Evolutionary conservation across 35 echinoderm and acorn worm species (phyloP), one percentile per base, ranked within the genome.

Genomic region (Ptychodera flava): DNA sequence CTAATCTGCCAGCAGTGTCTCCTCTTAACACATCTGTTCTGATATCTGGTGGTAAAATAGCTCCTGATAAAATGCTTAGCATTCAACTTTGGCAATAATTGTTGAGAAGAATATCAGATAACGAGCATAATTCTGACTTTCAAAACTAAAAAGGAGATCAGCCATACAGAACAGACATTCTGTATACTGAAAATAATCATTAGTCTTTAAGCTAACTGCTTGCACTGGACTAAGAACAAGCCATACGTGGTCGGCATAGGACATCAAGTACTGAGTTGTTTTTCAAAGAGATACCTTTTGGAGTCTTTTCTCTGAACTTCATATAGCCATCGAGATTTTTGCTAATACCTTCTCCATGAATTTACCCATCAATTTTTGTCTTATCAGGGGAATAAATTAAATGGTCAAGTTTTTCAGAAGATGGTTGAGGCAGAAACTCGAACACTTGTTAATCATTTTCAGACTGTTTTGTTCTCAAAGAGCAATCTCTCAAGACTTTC

Each of bases 1-100:
- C 88, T 78, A 1, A 14, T 37, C 45, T 35, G 36, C 88, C 88
- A 78, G 28, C 28, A 28, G 35, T 87, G 1, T 78, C 15, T 30
- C 15, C 35, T 32, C 32, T 31, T 29, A 87, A 31, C 1, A 87
- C 78, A 87, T 87, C 86, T 1, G 52, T 27, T n/a, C 1, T 80
- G 1, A 64, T 64, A 64, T 64, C 45, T 12, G 45, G 22, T 64
- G 45, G 45, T 64, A 22, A 6, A 64, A 64, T 64, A 12, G 45
- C 45, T 12, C 45, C 45, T 64, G 45, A 64, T 64, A 22, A 64
- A 64, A 64, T 64, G 45, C 45, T 64, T 12, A 64, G 45, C 45
- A 28, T 79, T 79, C 78, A 30, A 79, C 33, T 30, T 79, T n/a
- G n/a, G n/a, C n/a, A n/a, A n/a, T n/a, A n/a, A n/a, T n/a, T n/a